Evolutionary conservation across 2,888 invertebrate species (phyloP).

Genomic region (Lasioglossum vierecki): DNA sequence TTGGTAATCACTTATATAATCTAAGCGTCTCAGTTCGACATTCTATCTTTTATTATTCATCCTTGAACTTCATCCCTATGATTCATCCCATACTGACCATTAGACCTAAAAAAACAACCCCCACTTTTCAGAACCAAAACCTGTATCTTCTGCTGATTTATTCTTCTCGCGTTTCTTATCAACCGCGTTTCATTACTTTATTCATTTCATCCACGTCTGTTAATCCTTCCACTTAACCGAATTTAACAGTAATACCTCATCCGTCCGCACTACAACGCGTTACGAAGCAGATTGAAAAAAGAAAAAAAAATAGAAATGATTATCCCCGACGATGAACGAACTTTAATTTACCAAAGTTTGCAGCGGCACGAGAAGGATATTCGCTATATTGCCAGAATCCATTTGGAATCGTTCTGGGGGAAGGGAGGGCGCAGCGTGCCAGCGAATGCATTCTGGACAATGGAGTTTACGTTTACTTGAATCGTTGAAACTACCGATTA

Average conservation of each 20-base stretch:
- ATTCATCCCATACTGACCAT: too few relatives aligned
- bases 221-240: neutral
- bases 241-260: neutral
- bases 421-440: conserved; percentile 32
- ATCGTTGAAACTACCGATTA: conserved; percentile 42
- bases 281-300: conserved; percentile 16
- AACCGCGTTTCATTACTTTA: neutral
- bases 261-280: neutral
- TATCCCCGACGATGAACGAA: conserved; percentile 53
- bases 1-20: too few relatives aligned
- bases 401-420: conserved; percentile 47
- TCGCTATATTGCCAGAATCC: conserved; percentile 55
- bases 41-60: too few relatives aligned
- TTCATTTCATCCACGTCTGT: neutral
- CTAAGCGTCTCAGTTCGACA: too few relatives aligned
- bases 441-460: conserved; percentile 52
- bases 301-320: conserved; percentile 43
- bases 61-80: too few relatives aligned
- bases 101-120: too few relatives aligned
- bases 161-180: too few relatives aligned
- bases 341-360: conserved; percentile 64
- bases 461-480: conserved; percentile 42
- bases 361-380: conserved; percentile 55
- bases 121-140: too few relatives aligned
- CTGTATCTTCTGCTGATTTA: too few relatives aligned